Evolutionary conservation across 1,140 invertebrate genomes (phyloP).

Genomic region (Condylostylus longicornis): DNA sequence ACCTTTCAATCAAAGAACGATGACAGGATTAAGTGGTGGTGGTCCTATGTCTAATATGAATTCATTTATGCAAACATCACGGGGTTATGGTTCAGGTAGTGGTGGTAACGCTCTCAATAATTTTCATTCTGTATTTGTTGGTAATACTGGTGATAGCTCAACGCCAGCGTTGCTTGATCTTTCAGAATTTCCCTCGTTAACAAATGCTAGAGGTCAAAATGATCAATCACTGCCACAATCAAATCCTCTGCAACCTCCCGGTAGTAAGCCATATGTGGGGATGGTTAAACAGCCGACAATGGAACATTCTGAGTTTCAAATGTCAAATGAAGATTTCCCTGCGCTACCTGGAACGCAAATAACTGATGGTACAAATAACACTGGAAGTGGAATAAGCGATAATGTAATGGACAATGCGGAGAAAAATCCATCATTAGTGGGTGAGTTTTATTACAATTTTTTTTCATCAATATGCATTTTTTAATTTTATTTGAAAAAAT

Average conservation of each 20-base stretch:
- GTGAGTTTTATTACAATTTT: conserved; percentile 8
- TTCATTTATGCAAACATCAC: conserved; percentile 30
- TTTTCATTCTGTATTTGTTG: conserved; percentile 63
- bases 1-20: conserved; percentile 58
- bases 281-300: conserved; percentile 90
- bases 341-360: conserved; percentile 66
- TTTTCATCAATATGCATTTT: neutral
- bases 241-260: conserved; percentile 63
- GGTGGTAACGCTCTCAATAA: conserved; percentile 39
- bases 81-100: conserved; percentile 38
- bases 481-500: neutral
- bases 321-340: conserved; percentile 97
- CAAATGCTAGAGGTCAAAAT: conserved; percentile 58
- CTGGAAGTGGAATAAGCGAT: conserved; percentile 22
- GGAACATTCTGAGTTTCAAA: conserved; percentile 87
- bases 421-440: conserved; percentile 16
- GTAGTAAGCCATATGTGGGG: conserved; percentile 81
- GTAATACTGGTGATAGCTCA: conserved; percentile 45
- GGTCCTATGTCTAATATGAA: conserved; percentile 30
- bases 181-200: conserved; percentile 80
- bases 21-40: conserved; percentile 38
- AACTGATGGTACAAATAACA: conserved; percentile 37
- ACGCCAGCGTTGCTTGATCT: conserved; percentile 72
- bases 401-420: conserved; percentile 6
- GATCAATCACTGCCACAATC: conserved; percentile 59